These are phyloP conservation scores for Mergus octosetaceus DNA, from an alignment of 2,797 vertebrate genomes.

Conservation along the genomic window DNA sequence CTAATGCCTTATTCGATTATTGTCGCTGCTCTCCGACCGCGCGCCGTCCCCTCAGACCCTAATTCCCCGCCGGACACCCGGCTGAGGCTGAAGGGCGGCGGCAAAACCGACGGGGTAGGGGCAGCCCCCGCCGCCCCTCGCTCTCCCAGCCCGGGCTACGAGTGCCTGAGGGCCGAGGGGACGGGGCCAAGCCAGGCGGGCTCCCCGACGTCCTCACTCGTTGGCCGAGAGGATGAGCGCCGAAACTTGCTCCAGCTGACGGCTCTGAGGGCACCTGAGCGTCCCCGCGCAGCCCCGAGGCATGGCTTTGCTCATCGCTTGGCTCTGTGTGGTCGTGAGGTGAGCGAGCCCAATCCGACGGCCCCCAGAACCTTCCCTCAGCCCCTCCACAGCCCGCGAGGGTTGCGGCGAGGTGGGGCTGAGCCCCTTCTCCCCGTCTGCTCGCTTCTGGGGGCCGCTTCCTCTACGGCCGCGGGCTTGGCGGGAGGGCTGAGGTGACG, in stretches of 20 bases:
- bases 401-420: fast-evolving
- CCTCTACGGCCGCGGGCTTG: background rate
- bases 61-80: slow-evolving; percentile 78
- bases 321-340: slow-evolving; percentile 84
- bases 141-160: background rate
- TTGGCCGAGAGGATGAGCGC: slow-evolving; percentile 68
- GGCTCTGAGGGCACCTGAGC: slow-evolving; percentile 60
- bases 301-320: slow-evolving; percentile 86
- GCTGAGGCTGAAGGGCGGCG: slow-evolving; percentile 79
- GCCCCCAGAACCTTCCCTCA: background rate
- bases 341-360: slow-evolving; percentile 75
- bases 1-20: slow-evolving; percentile 85
- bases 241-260: slow-evolving; percentile 79
- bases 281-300: slow-evolving; percentile 68
- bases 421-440: background rate
- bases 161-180: background rate
- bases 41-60: slow-evolving; percentile 85
- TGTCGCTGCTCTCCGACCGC: slow-evolving; percentile 81
- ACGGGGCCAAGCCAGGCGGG: background rate
- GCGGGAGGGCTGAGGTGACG: background rate
- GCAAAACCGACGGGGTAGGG: slow-evolving; percentile 74
- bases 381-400: background rate
- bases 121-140: background rate
- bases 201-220: background rate
- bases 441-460: too few relatives aligned